Evolutionary conservation across 2,888 invertebrate genomes (phyloP).

Genomic region (Oscheius sp.): DNA sequence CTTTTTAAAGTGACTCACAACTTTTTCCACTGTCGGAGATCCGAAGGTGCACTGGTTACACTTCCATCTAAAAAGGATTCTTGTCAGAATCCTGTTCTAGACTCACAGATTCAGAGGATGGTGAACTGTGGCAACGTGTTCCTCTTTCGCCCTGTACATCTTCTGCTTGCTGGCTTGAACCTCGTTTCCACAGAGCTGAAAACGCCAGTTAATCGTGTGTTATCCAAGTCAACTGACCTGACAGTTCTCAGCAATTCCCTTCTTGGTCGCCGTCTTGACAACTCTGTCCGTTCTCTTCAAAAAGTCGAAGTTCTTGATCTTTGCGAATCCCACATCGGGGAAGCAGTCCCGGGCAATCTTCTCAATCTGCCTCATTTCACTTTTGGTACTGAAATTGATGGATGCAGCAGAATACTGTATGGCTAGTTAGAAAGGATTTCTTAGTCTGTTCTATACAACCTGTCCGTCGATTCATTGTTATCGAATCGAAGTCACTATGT

Average conservation of each 20-base stretch:
- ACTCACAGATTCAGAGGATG: slow-evolving; percentile 8
- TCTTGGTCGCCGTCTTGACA: too few relatives aligned
- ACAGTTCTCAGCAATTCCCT: too few relatives aligned
- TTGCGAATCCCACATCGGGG: background rate
- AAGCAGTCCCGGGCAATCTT: slow-evolving; percentile 5
- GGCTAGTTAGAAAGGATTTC: too few relatives aligned
- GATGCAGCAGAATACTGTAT: too few relatives aligned
- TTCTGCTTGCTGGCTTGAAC: background rate
- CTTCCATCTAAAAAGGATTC: too few relatives aligned
- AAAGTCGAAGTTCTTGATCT: slow-evolving; percentile 1
- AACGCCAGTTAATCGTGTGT: background rate
- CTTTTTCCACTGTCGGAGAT: too few relatives aligned
- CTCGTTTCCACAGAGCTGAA: slow-evolving; percentile 15
- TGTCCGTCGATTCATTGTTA: too few relatives aligned
- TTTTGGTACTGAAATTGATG: slow-evolving; percentile 1
- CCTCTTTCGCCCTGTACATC: background rate
- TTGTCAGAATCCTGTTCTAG: background rate
- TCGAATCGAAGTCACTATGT: too few relatives aligned
- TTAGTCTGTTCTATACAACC: too few relatives aligned
- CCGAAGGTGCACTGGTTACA: too few relatives aligned
- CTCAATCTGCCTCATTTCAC: background rate
- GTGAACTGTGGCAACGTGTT: slow-evolving; percentile 3
- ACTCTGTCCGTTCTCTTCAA: slow-evolving; percentile 1
- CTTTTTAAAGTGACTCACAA: too few relatives aligned
- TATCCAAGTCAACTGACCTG: background rate